Percentiles rank a stretch among this genome's conserved stretches.
phyloP scores from a whole-genome alignment of 30 jellyfish, hydroid and myxozoan species.

The Calvadosia cruxmelitensis region DNA sequence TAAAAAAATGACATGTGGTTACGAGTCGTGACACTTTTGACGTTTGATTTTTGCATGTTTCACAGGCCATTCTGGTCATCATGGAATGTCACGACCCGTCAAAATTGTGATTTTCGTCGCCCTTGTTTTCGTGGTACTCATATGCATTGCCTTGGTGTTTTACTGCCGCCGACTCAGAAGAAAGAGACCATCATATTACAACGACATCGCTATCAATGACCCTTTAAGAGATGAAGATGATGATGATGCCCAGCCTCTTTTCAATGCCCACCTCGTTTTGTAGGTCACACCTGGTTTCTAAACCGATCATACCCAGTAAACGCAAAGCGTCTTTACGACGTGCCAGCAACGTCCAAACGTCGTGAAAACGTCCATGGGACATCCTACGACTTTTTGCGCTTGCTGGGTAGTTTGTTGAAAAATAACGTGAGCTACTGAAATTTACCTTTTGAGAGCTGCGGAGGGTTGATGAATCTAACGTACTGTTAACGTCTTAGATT shows the following conservation, averaged over 20 bases:
- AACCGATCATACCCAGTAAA: not conserved
- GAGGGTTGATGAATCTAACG: no score
- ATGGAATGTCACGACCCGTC: not conserved
- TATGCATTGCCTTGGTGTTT: slow-evolving; percentile 5
- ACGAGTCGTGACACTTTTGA: no score
- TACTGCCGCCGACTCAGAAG: slow-evolving; percentile 35
- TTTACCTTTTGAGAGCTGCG: no score
- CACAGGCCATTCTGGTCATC: not conserved
- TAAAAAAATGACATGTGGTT: no score
- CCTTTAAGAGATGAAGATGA: slow-evolving; percentile 2
- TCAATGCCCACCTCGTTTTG: slow-evolving; percentile 24
- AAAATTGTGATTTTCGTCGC: slow-evolving; percentile 22
- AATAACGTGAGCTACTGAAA: no score
- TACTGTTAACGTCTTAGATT: no score
- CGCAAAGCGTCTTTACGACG: no score
- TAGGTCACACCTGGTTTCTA: not conserved
- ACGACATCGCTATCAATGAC: slow-evolving; percentile 28
- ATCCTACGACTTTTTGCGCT: no score
- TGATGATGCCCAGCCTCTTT: slow-evolving; percentile 30
- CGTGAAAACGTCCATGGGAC: no score
- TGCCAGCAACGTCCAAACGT: no score
- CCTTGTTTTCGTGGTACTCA: slow-evolving; percentile 11
- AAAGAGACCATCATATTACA: slow-evolving; percentile 36
- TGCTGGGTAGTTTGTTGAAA: no score
- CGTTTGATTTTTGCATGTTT: not conserved